phyloP scores from a whole-genome alignment of 2,888 invertebrate species.

The Pristionchus maxplancki region DNA sequence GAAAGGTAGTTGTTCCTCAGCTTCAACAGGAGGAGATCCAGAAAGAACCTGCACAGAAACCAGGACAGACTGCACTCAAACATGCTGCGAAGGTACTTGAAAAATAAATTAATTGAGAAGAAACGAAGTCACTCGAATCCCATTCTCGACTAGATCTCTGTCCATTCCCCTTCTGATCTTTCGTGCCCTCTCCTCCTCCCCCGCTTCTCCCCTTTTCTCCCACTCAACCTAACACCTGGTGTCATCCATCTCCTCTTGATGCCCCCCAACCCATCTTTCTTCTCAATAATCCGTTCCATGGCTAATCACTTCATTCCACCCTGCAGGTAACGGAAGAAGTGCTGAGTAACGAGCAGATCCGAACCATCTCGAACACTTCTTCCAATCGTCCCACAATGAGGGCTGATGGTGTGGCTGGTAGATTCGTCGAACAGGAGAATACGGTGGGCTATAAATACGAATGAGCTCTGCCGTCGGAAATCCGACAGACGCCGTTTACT shows the following conservation, averaged over 20 bases:
- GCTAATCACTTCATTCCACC: constrained; percentile 27
- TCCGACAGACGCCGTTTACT: constrained; percentile 40
- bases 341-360: constrained; percentile 44
- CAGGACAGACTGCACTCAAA: constrained; percentile 58
- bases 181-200: no score
- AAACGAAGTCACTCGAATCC: background rate
- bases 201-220: no score
- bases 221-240: constrained; percentile 35
- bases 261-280: background rate
- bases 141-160: no score
- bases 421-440: constrained; percentile 46
- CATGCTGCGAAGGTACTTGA: constrained; percentile 61
- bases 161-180: no score
- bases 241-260: background rate
- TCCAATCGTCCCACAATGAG: constrained; percentile 42
- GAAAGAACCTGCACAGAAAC: constrained; percentile 35
- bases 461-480: background rate
- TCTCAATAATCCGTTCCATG: constrained; percentile 19
- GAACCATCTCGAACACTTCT: constrained; percentile 43
- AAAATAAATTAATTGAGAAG: no score
- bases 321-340: constrained; percentile 49
- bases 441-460: constrained; percentile 22
- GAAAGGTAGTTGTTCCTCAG: constrained; percentile 18
- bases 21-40: background rate
- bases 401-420: constrained; percentile 44